Conservation (phyloP, 2,797 vertebrate genomes). For the Lithobates pipiens region DNA sequence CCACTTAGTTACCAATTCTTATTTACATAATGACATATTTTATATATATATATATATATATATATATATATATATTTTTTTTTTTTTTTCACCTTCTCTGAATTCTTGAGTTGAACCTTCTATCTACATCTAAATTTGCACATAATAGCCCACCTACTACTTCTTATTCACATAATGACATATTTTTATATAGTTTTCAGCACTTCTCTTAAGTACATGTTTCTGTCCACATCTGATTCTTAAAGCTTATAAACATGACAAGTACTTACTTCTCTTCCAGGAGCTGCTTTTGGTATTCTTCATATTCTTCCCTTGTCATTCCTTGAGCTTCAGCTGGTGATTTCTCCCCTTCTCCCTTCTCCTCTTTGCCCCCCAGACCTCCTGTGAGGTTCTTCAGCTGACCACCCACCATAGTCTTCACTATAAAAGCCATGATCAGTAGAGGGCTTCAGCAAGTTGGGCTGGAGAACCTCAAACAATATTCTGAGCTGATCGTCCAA, state of each 20-base stretch:
- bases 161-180: too few relatives aligned
- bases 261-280: slow-evolving; percentile 95
- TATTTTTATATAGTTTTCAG: too few relatives aligned
- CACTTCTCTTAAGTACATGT: too few relatives aligned
- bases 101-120: too few relatives aligned
- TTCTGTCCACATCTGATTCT: too few relatives aligned
- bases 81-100: too few relatives aligned
- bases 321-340: slow-evolving; percentile 88
- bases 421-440: slow-evolving; percentile 92
- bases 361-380: slow-evolving; percentile 85
- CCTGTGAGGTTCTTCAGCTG: slow-evolving; percentile 97
- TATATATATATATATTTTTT: too few relatives aligned
- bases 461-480: background rate
- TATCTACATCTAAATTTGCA: too few relatives aligned
- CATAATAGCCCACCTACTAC: too few relatives aligned
- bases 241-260: background rate
- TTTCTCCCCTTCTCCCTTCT: slow-evolving; percentile 89
- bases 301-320: slow-evolving; percentile 96
- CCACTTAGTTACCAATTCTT: too few relatives aligned
- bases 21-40: too few relatives aligned
- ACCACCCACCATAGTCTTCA: slow-evolving; percentile 95
- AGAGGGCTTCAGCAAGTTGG: background rate
- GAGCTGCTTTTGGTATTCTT: slow-evolving; percentile 95
- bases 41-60: too few relatives aligned
- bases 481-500: background rate